These are phyloP conservation scores for Oceanodroma tethys DNA, from an alignment of 2,113 vertebrate genomes.

Conservation along the genomic window DNA sequence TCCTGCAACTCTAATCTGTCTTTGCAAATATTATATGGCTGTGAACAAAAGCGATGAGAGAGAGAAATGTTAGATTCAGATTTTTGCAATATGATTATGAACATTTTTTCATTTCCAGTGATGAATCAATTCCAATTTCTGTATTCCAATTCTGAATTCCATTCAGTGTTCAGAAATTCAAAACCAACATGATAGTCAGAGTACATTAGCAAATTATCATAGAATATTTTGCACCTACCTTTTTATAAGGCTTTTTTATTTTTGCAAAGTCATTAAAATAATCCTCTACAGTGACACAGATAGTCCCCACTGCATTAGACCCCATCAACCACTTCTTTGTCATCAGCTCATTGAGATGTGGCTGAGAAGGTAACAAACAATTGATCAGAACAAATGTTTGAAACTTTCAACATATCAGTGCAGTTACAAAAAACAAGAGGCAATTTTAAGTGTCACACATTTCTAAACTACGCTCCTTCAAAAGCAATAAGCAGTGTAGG, in stretches of 20 bases:
- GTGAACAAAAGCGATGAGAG: background rate
- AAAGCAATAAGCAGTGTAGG: background rate
- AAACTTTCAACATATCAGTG: background rate
- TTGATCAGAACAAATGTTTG: background rate
- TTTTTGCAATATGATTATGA: background rate
- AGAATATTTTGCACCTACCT: slow-evolving; percentile 75
- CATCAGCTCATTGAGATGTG: slow-evolving; percentile 90
- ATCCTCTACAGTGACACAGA: slow-evolving; percentile 96
- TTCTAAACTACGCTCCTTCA: background rate
- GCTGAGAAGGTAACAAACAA: slow-evolving; percentile 70
- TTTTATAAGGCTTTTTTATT: slow-evolving; percentile 94
- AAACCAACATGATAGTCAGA: background rate
- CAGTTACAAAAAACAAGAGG: background rate
- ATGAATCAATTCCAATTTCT: background rate
- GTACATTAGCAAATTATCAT: background rate
- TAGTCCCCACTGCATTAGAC: slow-evolving; percentile 92
- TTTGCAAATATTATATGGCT: background rate
- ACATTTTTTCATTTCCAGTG: background rate
- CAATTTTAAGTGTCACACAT: background rate
- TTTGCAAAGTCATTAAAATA: slow-evolving; percentile 98
- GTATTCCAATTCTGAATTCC: background rate
- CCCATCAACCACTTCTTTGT: slow-evolving; percentile 93
- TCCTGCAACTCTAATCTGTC: background rate
- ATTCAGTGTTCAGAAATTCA: background rate
- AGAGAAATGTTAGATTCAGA: background rate